Conservation (phyloP, 1,140 invertebrate species). For the Neotoxoptera formosana region DNA sequence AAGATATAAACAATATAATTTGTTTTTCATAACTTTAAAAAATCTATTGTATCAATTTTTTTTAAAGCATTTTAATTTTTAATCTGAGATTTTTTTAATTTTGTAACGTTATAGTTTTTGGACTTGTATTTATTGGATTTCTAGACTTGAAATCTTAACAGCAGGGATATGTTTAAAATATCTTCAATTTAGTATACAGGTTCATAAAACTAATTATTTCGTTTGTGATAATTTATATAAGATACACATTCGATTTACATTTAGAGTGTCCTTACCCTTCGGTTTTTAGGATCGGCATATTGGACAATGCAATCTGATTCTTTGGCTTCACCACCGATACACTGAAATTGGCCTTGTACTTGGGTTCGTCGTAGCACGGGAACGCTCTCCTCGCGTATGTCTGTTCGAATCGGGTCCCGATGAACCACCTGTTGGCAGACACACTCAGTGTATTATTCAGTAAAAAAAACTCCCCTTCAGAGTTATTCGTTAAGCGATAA, state of each 20-base stretch:
- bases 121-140: too few relatives aligned
- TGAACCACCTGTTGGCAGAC: background rate
- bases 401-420: slow-evolving; percentile 70
- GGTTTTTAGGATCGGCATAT: slow-evolving; percentile 59
- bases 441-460: background rate
- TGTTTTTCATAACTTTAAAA: too few relatives aligned
- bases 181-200: background rate
- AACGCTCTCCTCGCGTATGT: slow-evolving; percentile 75
- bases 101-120: too few relatives aligned
- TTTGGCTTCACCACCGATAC: slow-evolving; percentile 63
- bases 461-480: background rate
- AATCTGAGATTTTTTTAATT: too few relatives aligned
- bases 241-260: background rate
- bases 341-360: slow-evolving; percentile 72
- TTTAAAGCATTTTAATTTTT: too few relatives aligned
- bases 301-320: slow-evolving; percentile 55
- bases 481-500: background rate
- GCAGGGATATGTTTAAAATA: background rate
- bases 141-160: too few relatives aligned
- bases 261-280: background rate
- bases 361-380: slow-evolving; percentile 81
- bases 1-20: too few relatives aligned
- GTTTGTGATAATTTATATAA: background rate
- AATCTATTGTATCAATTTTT: too few relatives aligned
- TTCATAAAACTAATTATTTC: background rate